These are phyloP conservation scores for Zaprionus taronus DNA, from an alignment of 1,140 invertebrate genomes.

Conservation along the genomic window DNA sequence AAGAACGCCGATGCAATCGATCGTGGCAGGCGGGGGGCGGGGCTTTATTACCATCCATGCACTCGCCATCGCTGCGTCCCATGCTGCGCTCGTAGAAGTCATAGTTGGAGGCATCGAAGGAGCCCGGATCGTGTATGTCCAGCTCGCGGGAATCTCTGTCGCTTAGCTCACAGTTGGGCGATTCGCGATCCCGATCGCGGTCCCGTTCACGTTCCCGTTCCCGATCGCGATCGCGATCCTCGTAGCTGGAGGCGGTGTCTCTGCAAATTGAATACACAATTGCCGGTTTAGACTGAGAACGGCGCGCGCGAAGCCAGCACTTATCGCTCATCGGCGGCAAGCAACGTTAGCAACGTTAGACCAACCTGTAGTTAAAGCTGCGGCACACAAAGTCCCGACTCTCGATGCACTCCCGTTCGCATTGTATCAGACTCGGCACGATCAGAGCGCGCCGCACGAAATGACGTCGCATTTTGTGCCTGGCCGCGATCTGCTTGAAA, in stretches of 20 bases:
- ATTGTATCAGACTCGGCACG: slow-evolving; percentile 90
- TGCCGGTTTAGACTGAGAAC: slow-evolving; percentile 37
- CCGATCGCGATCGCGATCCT: slow-evolving; percentile 70
- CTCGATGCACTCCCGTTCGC: slow-evolving; percentile 93
- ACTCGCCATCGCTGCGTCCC: slow-evolving; percentile 90
- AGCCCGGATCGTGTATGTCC: slow-evolving; percentile 92
- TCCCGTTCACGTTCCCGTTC: slow-evolving; percentile 84
- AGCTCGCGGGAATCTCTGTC: slow-evolving; percentile 93
- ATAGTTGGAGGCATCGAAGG: slow-evolving; percentile 94
- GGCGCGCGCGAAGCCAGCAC: slow-evolving; percentile 6
- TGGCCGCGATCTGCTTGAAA: slow-evolving; percentile 91
- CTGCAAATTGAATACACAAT: slow-evolving; percentile 81
- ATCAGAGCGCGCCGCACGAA: slow-evolving; percentile 91
- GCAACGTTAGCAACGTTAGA: not conserved
- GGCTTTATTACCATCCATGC: slow-evolving; percentile 89
- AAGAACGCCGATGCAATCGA: slow-evolving; percentile 7
- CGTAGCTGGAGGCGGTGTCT: slow-evolving; percentile 86
- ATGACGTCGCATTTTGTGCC: slow-evolving; percentile 90
- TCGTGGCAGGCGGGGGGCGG: not conserved
- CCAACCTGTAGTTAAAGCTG: slow-evolving; percentile 92
- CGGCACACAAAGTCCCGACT: slow-evolving; percentile 93
- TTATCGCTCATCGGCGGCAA: slow-evolving; percentile 31
- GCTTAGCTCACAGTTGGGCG: slow-evolving; percentile 95
- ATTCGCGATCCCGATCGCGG: slow-evolving; percentile 85
- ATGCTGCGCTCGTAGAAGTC: slow-evolving; percentile 94